phyloP scores from a whole-genome alignment of 1,140 invertebrate genomes.

The Lanistes nyassanus region DNA sequence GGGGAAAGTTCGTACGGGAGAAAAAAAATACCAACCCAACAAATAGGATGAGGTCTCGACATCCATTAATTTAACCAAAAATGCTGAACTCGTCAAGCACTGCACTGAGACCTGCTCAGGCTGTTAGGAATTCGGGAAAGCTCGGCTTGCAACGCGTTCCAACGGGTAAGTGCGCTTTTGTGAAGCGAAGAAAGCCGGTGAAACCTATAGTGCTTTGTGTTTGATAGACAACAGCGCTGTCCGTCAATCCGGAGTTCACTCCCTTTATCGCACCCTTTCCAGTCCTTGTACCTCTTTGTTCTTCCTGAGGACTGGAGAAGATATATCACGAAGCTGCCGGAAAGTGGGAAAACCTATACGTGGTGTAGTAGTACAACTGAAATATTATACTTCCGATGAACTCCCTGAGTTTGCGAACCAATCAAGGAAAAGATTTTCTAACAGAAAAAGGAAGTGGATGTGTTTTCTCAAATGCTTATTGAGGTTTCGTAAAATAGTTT shows the following conservation, averaged over 20 bases:
- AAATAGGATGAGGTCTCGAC: neutral
- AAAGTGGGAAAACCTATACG: too few species aligned
- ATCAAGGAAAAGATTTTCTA: too few species aligned
- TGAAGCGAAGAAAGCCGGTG: neutral
- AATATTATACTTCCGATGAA: too few species aligned
- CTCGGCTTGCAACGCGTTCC: too few species aligned
- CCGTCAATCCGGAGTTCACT: neutral
- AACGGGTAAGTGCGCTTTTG: neutral
- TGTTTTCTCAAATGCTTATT: too few species aligned
- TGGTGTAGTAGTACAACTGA: too few species aligned
- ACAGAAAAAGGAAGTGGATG: too few species aligned
- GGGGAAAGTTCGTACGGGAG: neutral
- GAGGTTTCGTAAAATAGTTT: too few species aligned
- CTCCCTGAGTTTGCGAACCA: too few species aligned
- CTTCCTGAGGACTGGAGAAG: neutral
- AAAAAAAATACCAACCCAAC: neutral
- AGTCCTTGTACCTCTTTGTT: neutral
- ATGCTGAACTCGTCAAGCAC: neutral
- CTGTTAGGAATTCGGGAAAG: too few species aligned
- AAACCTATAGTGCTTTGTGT: neutral
- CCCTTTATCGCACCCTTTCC: constrained; percentile 7
- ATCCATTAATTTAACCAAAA: neutral
- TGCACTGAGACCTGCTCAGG: neutral
- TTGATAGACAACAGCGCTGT: neutral
- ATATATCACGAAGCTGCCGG: neutral